phyloP scores from a whole-genome alignment of 23 tunicate genomes.

The Trididemnum clinides region DNA sequence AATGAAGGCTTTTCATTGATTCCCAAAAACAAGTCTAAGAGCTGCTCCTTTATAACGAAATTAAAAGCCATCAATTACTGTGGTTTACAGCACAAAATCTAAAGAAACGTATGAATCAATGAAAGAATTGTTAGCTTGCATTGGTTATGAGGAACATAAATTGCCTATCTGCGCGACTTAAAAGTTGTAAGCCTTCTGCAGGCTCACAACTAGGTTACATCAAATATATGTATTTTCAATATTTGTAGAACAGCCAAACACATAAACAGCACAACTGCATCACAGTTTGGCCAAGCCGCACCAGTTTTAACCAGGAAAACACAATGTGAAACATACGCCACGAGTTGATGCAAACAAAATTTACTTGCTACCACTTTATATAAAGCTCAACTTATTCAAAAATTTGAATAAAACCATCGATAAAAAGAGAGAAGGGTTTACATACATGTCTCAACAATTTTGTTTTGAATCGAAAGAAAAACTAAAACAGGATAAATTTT shows the following conservation, averaged over 20 bases:
- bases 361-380: neutral
- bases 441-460: neutral
- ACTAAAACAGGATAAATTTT: neutral
- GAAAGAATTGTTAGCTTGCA: neutral
- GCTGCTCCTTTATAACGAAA: constrained; percentile 24
- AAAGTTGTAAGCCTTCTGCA: constrained; percentile 31
- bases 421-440: neutral
- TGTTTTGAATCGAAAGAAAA: neutral
- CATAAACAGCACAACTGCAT: neutral
- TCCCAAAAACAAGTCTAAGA: constrained; percentile 9
- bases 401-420: constrained; percentile 25
- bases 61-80: neutral
- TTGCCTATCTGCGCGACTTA: constrained; percentile 8
- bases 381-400: constrained; percentile 25
- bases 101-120: constrained; percentile 1
- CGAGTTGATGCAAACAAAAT: neutral
- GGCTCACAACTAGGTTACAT: constrained; percentile 21
- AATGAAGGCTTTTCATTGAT: constrained; percentile 22
- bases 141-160: constrained; percentile 6
- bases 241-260: neutral
- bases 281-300: neutral
- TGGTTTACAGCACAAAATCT: neutral
- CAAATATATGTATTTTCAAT: neutral
- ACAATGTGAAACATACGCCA: constrained; percentile 15
- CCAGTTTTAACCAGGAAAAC: neutral